Conservation (phyloP, 2,797 vertebrate species). For the Helicolenus hilgendorfi region DNA sequence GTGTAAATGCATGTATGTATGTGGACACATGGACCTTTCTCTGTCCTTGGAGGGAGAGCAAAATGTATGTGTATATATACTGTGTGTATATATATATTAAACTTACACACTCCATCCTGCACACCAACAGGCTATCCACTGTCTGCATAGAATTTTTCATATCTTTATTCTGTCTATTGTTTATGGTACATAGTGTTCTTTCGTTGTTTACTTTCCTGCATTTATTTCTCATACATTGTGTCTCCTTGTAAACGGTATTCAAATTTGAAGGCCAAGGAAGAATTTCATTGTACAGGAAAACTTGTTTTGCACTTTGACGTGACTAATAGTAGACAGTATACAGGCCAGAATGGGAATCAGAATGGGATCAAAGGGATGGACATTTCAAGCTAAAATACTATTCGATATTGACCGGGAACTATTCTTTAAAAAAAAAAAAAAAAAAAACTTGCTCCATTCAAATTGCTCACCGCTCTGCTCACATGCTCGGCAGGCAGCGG, state of each 20-base stretch:
- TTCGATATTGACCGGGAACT: too few species aligned
- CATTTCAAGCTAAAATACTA: too few species aligned
- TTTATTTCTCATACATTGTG: neutral
- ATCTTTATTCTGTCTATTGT: neutral
- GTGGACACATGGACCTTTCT: neutral
- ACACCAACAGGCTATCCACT: neutral
- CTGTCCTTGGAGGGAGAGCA: constrained; percentile 13
- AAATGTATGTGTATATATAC: neutral
- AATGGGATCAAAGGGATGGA: too few species aligned
- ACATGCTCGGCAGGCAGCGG: neutral
- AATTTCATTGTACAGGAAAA: neutral
- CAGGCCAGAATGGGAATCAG: fast-evolving
- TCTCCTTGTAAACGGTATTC: neutral
- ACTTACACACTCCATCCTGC: neutral
- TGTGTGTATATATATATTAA: too few species aligned
- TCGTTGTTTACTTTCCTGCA: neutral
- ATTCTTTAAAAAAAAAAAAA: too few species aligned
- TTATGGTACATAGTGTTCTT: neutral
- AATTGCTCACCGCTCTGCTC: neutral
- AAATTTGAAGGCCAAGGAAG: neutral
- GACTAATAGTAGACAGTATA: neutral
- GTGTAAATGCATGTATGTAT: neutral
- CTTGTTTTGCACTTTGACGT: neutral
- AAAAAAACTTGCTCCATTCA: neutral
- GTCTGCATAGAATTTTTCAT: neutral